Evolutionary conservation across 2,797 vertebrate genomes (phyloP).

Genomic region (Numenius phaeopus): DNA sequence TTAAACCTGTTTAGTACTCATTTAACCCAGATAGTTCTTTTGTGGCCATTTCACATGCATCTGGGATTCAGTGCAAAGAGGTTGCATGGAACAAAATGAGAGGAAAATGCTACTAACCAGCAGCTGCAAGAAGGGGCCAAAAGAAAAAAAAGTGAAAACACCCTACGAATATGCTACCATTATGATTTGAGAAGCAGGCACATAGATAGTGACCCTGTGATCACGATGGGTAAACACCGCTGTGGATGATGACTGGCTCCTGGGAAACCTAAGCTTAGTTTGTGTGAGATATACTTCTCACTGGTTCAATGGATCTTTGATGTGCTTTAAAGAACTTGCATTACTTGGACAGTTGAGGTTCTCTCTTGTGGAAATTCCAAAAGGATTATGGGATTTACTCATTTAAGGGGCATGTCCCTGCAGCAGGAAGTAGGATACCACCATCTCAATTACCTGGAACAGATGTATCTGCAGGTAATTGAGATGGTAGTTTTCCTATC

Average conservation of each 20-base stretch:
- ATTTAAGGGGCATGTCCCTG: background rate
- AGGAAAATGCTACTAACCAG: slow-evolving; percentile 68
- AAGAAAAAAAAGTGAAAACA: slow-evolving; percentile 11
- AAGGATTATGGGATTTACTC: background rate
- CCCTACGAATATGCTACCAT: background rate
- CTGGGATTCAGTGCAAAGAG: slow-evolving; percentile 81
- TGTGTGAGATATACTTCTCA: background rate
- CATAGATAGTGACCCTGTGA: background rate
- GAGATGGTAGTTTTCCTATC: background rate
- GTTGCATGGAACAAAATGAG: slow-evolving; percentile 75
- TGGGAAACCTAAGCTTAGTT: background rate
- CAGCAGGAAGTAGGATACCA: background rate
- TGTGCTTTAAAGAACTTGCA: background rate
- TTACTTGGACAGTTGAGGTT: background rate
- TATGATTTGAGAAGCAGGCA: slow-evolving; percentile 38
- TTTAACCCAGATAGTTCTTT: slow-evolving; percentile 85
- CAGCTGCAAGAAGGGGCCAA: slow-evolving; percentile 78
- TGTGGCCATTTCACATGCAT: slow-evolving; percentile 80
- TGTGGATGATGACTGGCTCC: background rate
- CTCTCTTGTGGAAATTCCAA: background rate
- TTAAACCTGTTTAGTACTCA: slow-evolving; percentile 84
- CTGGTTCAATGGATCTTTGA: background rate
- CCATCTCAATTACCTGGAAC: background rate
- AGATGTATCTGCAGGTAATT: background rate
- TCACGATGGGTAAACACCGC: background rate